These are phyloP conservation scores for Kryptopterus vitreolus DNA, from an alignment of 2,797 vertebrate species.

Conservation along the genomic window DNA sequence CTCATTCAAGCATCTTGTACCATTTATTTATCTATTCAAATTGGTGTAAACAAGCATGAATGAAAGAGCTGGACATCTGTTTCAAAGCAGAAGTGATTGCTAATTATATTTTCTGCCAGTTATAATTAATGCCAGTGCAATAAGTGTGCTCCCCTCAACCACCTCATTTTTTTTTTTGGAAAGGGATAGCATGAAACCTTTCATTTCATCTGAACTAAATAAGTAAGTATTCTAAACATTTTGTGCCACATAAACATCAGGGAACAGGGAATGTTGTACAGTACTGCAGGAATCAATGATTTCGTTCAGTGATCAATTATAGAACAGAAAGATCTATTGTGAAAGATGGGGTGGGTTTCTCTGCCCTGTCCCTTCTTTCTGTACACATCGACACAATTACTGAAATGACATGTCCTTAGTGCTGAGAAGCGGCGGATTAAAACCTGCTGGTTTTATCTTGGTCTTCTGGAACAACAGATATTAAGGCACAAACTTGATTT, in stretches of 20 bases:
- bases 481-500: background rate
- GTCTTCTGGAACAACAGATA: background rate
- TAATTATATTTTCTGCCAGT: background rate
- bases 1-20: background rate
- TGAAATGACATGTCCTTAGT: background rate
- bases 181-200: background rate
- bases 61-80: background rate
- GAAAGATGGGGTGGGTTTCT: background rate
- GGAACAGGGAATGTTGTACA: constrained; percentile 14
- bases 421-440: background rate
- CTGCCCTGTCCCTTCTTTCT: background rate
- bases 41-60: background rate
- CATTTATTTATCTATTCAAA: background rate
- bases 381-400: background rate
- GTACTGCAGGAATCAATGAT: constrained; percentile 16
- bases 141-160: background rate
- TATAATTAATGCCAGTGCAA: background rate
- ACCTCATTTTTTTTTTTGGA: too few species aligned
- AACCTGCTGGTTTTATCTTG: background rate
- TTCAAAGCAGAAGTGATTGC: background rate
- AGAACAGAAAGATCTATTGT: constrained; percentile 16
- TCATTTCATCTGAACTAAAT: too few species aligned
- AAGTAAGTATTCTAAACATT: background rate
- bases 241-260: background rate
- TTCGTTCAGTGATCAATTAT: constrained; percentile 29